Evolutionary conservation across 2,113 vertebrate species (phyloP), one percentile per base, ranked within the genome.

Genomic region (Serilophus lunatus): DNA sequence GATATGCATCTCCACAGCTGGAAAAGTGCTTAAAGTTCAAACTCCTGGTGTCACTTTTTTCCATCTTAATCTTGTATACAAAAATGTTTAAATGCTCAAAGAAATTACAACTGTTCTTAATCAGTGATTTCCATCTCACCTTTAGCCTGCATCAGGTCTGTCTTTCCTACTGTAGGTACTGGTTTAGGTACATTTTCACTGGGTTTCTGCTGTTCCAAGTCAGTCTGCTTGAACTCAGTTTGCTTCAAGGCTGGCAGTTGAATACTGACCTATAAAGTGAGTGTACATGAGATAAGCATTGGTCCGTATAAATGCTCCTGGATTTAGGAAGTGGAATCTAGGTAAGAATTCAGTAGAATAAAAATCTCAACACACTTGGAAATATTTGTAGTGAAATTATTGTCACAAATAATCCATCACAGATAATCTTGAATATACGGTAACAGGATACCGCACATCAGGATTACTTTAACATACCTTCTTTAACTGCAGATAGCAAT

Each of bases 121-220:
- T 16, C 22, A 61, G 8, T 33, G 11, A 70, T 44, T 60, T 66
- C 36, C 31, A 23, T 35, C 92, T 95, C 78, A 98, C 97, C 96
- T 92, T 96, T 88, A 76, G 77, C n/a, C 42, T 71, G 68, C 33
- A 24, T 53, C 16, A 13, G 19, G n/a, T 96, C 97, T 68, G 3
- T 59, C 18, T 22, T 89, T 82, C 90, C 61, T 12, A 86, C 49
- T 35, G 44, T 79, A 51, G 94, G 82, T 69, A 23, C 68, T 69
- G 84, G 83, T 7, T 78, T 92, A 88, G 79, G 85, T 63, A 54
- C 38, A 47, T 81, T 85, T 12, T 35, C 66, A 38, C 28, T 69
- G 28, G 14, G 56, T 47, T 75, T 90, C 42, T 92, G 63, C 7
- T 50, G 81, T 66, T 71, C 89, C 42, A 83, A 36, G 18, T 92